Conservation (phyloP, 2,888 invertebrate genomes). For the Oligia latruncula region DNA sequence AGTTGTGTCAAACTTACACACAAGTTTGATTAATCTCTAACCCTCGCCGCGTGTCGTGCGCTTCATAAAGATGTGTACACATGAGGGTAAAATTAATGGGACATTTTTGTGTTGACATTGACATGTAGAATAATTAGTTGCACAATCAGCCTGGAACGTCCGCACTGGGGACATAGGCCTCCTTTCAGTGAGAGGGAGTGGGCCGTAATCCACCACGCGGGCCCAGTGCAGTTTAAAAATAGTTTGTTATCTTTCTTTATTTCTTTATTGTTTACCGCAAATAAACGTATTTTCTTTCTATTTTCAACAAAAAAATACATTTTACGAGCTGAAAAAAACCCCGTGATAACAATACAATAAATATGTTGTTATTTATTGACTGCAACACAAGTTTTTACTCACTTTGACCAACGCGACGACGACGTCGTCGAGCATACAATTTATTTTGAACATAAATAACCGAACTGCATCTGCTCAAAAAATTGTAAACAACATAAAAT, state of each 20-base stretch:
- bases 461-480: constrained; percentile 25
- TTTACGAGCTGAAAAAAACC: background rate
- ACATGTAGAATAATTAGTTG: background rate
- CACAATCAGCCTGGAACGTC: background rate
- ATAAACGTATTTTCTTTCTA: no score
- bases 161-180: background rate
- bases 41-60: constrained; percentile 46
- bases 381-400: background rate
- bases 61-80: constrained; percentile 43
- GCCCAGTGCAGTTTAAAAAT: background rate
- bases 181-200: background rate
- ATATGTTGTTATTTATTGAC: constrained; percentile 10
- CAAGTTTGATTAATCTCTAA: constrained; percentile 68
- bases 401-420: constrained; percentile 16
- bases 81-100: constrained; percentile 7
- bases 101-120: background rate
- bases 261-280: no score
- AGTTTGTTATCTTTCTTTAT: background rate
- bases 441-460: constrained; percentile 19
- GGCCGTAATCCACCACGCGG: background rate
- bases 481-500: constrained; percentile 30
- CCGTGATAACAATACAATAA: background rate
- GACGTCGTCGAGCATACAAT: background rate
- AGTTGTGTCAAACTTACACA: constrained; percentile 60
- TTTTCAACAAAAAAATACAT: background rate